These are phyloP conservation scores for Pammene aurita DNA, from an alignment of 2,888 invertebrate genomes.

Conservation along the genomic window DNA sequence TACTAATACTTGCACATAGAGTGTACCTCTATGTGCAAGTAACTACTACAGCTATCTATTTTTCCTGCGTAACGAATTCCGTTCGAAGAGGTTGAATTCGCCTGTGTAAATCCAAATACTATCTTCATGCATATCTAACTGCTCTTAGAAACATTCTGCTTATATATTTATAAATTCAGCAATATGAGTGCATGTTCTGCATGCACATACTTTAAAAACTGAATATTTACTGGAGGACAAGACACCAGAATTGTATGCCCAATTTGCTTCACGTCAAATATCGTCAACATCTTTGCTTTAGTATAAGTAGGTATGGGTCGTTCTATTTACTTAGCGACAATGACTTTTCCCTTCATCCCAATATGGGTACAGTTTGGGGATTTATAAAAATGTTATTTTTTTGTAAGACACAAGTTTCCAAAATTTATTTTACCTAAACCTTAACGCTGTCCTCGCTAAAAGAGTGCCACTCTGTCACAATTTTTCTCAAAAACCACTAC, in stretches of 20 bases:
- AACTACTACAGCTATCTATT: not conserved
- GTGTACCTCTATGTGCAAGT: not conserved
- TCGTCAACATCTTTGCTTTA: not conserved
- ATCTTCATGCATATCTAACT: slow-evolving; percentile 29
- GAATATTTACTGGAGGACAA: slow-evolving; percentile 9
- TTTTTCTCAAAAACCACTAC: no score
- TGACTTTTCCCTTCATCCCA: no score
- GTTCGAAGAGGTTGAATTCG: slow-evolving; percentile 12
- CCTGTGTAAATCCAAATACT: slow-evolving; percentile 2
- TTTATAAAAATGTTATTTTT: no score
- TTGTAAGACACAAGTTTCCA: no score
- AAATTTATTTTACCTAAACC: no score
- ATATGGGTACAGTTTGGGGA: no score
- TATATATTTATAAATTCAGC: slow-evolving; percentile 28
- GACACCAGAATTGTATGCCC: slow-evolving; percentile 14
- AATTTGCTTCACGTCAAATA: slow-evolving; percentile 27
- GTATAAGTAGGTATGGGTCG: no score
- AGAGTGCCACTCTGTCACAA: no score
- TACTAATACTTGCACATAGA: not conserved
- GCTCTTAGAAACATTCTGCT: slow-evolving; percentile 18
- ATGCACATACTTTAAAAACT: slow-evolving; percentile 13
- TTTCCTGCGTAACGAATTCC: slow-evolving; percentile 22
- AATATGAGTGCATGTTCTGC: slow-evolving; percentile 20
- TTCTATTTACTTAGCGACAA: no score
- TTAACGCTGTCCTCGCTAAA: no score